Percentiles rank a stretch among this genome's conserved stretches.
Conservation (phyloP, 2,113 vertebrate genomes). For the Datnioides undecimradiatus region DNA sequence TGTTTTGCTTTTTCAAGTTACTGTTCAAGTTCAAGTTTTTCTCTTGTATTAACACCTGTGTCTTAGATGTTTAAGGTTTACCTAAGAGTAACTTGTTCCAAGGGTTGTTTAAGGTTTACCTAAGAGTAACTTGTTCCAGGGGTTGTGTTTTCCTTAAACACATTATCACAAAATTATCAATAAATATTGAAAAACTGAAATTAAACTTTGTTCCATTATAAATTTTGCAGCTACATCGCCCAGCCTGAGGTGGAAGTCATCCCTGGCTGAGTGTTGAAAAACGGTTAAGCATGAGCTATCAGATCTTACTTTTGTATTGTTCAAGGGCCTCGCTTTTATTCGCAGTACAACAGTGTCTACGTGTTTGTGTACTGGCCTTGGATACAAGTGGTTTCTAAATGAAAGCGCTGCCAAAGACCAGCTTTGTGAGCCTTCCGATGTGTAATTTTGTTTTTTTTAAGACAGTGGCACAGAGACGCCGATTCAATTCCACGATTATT, state of each 20-base stretch:
- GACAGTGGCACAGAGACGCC: constrained; percentile 36
- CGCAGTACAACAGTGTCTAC: not conserved
- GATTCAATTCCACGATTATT: constrained; percentile 51
- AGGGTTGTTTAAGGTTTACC: no score
- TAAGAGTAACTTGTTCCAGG: no score
- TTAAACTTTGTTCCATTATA: no score
- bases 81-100: no score
- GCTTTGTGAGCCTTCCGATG: constrained; percentile 39
- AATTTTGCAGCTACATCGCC: no score
- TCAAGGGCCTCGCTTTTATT: constrained; percentile 20
- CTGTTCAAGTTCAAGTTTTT: no score
- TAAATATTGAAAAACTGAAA: no score
- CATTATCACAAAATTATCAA: no score
- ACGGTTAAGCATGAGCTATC: not conserved
- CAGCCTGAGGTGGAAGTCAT: not conserved
- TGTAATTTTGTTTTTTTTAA: constrained; percentile 48
- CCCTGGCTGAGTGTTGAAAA: not conserved
- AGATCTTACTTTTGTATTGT: constrained; percentile 26
- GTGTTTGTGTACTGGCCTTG: constrained; percentile 37
- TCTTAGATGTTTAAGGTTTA: no score
- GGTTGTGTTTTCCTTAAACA: no score
- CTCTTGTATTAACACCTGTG: no score
- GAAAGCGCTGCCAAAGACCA: constrained; percentile 39
- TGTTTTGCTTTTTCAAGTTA: no score
- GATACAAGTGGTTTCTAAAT: constrained; percentile 53